phyloP scores from a whole-genome alignment of 2,797 vertebrate genomes.

The Pteronotus mesoamericanus region DNA sequence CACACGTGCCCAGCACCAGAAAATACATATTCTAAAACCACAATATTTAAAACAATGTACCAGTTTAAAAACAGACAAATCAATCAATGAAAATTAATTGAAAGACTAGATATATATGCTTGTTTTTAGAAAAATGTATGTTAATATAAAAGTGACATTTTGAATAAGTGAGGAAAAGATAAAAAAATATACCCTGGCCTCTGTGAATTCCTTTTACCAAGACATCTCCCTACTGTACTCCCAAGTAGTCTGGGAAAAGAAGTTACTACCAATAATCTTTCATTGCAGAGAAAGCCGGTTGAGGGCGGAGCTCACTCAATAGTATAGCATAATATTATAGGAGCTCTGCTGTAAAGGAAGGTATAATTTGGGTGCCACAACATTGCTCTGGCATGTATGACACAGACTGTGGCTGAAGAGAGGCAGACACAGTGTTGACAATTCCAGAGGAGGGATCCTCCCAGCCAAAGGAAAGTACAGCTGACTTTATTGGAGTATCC shows the following conservation, averaged over 20 bases:
- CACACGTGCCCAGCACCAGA: neutral
- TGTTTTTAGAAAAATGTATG: neutral
- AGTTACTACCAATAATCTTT: neutral
- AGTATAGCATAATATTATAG: neutral
- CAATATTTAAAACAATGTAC: neutral
- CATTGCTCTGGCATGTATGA: neutral
- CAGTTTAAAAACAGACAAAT: neutral
- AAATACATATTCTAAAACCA: neutral
- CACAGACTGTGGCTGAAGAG: neutral
- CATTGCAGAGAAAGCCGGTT: neutral
- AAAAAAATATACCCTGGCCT: neutral
- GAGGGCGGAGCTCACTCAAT: neutral
- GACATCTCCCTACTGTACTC: neutral
- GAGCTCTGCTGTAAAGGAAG: neutral
- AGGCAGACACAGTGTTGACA: neutral
- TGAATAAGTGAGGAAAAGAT: neutral
- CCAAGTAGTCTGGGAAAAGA: neutral
- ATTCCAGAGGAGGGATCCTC: neutral
- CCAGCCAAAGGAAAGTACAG: neutral
- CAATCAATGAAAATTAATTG: neutral
- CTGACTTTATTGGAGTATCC: neutral
- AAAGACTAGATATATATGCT: neutral
- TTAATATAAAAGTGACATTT: neutral
- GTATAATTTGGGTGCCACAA: neutral
- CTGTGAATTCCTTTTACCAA: neutral